Evolutionary conservation across 2,888 invertebrate species (phyloP).

Genomic region (Campoplex nolae): DNA sequence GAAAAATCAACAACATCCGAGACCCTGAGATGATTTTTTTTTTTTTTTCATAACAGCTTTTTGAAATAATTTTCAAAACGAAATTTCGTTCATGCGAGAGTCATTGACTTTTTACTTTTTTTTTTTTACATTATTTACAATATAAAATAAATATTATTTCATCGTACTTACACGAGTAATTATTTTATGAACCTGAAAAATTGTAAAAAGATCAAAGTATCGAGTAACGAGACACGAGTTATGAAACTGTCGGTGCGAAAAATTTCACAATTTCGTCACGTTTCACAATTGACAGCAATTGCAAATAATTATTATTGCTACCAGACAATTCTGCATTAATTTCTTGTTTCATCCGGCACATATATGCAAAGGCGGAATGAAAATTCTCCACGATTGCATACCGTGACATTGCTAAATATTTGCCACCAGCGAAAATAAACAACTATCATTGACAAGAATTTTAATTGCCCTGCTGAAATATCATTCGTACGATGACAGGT

Average conservation of each 20-base stretch:
- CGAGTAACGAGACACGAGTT: conserved; percentile 17
- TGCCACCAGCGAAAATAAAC: conserved; percentile 55
- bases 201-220: conserved; percentile 22
- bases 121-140: too few species aligned
- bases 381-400: conserved; percentile 10
- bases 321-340: conserved; percentile 36
- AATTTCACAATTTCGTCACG: not conserved
- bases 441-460: conserved; percentile 47
- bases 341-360: not conserved
- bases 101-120: not conserved
- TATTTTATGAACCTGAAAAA: conserved; percentile 40
- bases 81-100: not conserved
- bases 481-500: conserved; percentile 31
- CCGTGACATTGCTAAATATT: conserved; percentile 33
- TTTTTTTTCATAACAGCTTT: too few species aligned
- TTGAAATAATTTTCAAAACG: not conserved
- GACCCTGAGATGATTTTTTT: not conserved
- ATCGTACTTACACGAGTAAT: not conserved
- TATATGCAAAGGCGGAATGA: conserved; percentile 8
- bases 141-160: not conserved
- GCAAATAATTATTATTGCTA: conserved; percentile 44
- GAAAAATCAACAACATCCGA: too few species aligned
- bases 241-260: conserved; percentile 32
- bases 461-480: conserved; percentile 55
- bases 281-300: conserved; percentile 31